These are phyloP conservation scores for Remorina albescens DNA, from an alignment of 2,797 vertebrate species.

Conservation along the genomic window DNA sequence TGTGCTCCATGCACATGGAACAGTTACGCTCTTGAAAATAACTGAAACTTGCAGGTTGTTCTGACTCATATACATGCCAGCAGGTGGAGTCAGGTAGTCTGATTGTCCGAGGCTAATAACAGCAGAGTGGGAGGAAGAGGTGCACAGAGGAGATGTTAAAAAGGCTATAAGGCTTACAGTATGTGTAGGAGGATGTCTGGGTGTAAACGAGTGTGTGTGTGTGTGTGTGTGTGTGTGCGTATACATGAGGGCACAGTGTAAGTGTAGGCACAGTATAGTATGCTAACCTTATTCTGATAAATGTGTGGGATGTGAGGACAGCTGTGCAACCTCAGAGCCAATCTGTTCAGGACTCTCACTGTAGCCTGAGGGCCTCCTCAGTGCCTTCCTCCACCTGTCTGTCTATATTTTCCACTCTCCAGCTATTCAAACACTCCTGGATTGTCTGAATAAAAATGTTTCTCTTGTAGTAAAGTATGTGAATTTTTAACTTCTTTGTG, in stretches of 20 bases:
- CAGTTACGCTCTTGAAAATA: conserved; percentile 68
- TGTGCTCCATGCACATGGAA: conserved; percentile 42
- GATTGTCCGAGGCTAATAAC: conserved; percentile 78
- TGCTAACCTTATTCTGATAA: conserved; percentile 68
- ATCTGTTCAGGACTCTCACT: conserved; percentile 67
- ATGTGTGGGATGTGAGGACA: conserved; percentile 73
- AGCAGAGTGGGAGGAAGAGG: conserved; percentile 78
- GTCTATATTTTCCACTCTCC: conserved; percentile 60
- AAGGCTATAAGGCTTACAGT: conserved; percentile 68
- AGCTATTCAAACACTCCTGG: conserved; percentile 52
- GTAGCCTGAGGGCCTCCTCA: conserved; percentile 71
- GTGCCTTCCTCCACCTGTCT: conserved; percentile 56
- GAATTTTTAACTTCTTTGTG: not conserved
- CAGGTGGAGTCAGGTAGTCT: conserved; percentile 71
- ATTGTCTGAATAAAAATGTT: conserved; percentile 23
- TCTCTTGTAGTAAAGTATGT: conserved; percentile 12
- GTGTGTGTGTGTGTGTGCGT: conserved; percentile 39
- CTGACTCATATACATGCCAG: conserved; percentile 68
- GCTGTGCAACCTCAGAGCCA: conserved; percentile 62
- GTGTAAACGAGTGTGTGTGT: conserved; percentile 33
- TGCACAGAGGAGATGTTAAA: conserved; percentile 64
- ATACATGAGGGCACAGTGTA: conserved; percentile 44
- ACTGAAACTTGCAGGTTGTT: conserved; percentile 58
- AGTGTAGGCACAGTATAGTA: conserved; percentile 56
- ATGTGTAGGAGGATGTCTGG: conserved; percentile 22